phyloP scores from a whole-genome alignment of 2,113 vertebrate genomes.

The Lichenostomus cassidix region DNA sequence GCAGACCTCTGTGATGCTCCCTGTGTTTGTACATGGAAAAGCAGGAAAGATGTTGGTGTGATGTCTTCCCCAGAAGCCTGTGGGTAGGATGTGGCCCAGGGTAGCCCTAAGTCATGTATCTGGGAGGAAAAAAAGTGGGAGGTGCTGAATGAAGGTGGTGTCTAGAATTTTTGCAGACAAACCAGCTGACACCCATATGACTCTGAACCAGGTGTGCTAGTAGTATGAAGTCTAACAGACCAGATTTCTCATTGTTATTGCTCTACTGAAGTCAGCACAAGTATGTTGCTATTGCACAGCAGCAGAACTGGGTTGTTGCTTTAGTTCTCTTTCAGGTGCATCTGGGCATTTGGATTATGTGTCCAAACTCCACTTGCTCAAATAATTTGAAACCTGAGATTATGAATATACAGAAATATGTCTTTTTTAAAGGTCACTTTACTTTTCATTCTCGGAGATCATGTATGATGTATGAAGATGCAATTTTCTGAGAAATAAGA shows the following conservation, averaged over 20 bases:
- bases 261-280: background rate
- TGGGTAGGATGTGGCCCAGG: background rate
- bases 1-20: background rate
- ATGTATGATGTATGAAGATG: background rate
- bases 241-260: background rate
- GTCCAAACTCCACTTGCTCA: background rate
- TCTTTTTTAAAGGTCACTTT: background rate
- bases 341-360: background rate
- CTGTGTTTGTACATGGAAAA: rapidly evolving
- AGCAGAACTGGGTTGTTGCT: background rate
- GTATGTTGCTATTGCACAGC: background rate
- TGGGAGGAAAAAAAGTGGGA: background rate
- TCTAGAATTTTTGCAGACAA: background rate
- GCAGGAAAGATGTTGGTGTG: background rate
- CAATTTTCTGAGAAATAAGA: background rate
- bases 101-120: background rate
- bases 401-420: background rate
- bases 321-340: background rate
- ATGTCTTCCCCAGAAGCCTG: background rate
- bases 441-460: background rate
- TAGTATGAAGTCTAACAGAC: background rate
- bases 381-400: background rate
- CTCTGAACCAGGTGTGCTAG: background rate
- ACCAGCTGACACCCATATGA: background rate
- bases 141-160: background rate